Conservation (phyloP, 2,888 invertebrate genomes). For the Sussaba pulchella region DNA sequence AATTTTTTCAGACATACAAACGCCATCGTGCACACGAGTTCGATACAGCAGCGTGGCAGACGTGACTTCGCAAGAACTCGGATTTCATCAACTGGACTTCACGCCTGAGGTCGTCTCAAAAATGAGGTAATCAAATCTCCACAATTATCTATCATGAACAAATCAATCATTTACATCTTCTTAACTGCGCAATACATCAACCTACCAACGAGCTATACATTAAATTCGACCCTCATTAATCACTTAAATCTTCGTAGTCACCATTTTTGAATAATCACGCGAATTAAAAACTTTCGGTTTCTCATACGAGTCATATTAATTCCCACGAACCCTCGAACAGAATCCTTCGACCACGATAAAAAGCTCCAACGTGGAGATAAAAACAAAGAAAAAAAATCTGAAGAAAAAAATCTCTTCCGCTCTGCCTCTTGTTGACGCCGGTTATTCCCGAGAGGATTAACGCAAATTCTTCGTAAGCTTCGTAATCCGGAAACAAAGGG, state of each 20-base stretch:
- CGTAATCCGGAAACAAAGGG: constrained; percentile 77
- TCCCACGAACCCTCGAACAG: background rate
- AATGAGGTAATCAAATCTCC: constrained; percentile 76
- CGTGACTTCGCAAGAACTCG: constrained; percentile 80
- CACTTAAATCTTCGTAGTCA: no score
- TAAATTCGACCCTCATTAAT: no score
- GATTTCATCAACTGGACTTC: constrained; percentile 80
- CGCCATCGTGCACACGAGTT: constrained; percentile 79
- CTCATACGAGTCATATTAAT: background rate
- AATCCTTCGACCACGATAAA: background rate
- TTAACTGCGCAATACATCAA: no score
- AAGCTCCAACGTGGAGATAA: constrained; percentile 3
- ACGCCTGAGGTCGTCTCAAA: constrained; percentile 82
- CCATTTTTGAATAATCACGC: no score
- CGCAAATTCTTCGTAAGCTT: constrained; percentile 78
- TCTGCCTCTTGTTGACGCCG: constrained; percentile 45
- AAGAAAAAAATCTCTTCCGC: constrained; percentile 24
- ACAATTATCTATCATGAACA: background rate
- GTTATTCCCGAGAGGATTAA: constrained; percentile 74
- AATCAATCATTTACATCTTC: background rate
- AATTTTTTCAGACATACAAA: constrained; percentile 73
- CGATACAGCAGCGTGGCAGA: constrained; percentile 81
- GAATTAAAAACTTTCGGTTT: background rate
- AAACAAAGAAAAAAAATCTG: constrained; percentile 33
- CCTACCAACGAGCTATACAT: no score